These are phyloP conservation scores for Cirrhinus mrigala DNA, from an alignment of 2,797 vertebrate genomes.

Conservation along the genomic window DNA sequence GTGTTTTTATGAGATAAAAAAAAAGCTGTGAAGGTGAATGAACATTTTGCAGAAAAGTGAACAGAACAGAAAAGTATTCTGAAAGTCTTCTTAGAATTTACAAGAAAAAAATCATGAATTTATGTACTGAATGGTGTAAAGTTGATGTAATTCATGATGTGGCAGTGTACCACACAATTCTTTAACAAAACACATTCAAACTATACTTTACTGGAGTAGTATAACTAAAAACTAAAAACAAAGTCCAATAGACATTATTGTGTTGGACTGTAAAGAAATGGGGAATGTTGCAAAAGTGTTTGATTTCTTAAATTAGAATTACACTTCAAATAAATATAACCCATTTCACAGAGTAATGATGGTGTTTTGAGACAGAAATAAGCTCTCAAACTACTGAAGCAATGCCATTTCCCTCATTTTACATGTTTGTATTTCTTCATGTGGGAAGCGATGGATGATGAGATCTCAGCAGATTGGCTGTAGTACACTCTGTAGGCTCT, in stretches of 20 bases:
- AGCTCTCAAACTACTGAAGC: not conserved
- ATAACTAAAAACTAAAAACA: not conserved
- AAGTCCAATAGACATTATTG: not conserved
- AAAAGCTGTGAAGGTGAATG: too few species aligned
- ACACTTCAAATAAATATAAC: slow-evolving; percentile 18
- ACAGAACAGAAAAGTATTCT: too few species aligned
- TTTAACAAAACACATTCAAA: not conserved
- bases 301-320: not conserved
- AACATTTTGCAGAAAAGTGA: too few species aligned
- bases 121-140: not conserved
- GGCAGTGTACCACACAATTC: not conserved
- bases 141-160: not conserved
- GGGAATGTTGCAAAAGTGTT: too few species aligned
- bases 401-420: slow-evolving; percentile 56
- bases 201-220: not conserved
- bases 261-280: not conserved
- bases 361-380: not conserved
- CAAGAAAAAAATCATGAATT: not conserved
- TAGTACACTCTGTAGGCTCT: slow-evolving; percentile 93
- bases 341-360: not conserved
- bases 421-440: slow-evolving; percentile 84
- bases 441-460: slow-evolving; percentile 81
- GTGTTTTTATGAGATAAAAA: too few species aligned
- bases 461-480: slow-evolving; percentile 86
- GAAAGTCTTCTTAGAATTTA: too few species aligned